Base-by-base conservation (phyloP, 2,113 vertebrate genomes). In the Pteropus alecto region DNA sequence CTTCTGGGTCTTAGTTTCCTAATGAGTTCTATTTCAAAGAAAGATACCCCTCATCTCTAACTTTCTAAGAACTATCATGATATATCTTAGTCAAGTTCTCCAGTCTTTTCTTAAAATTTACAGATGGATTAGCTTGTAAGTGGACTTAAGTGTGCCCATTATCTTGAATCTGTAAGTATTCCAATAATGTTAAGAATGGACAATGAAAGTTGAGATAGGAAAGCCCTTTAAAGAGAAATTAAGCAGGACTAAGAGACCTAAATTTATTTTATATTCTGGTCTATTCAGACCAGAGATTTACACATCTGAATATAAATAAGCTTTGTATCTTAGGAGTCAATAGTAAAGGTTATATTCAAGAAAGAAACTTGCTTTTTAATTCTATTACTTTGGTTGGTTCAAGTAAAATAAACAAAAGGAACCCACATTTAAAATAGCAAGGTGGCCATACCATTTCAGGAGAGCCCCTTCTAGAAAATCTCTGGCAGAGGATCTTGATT, bases 401-500 rank as follows among this genome's bases (percentile, higher is more conserved):
- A 78, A 68, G 6, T 63, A 41, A 87, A 58, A 83, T 61, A 70
- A 61, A 89, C 8, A 71, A 87, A 96, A 65, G 10, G 6, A 63
- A 58, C 5, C 18, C 67, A 77, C 12, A 70, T 5, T 77, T 87
- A 43, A 70, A 73, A 48, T 28, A 54, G 9, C 5, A 89, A 43
- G 48, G 43, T 89, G 33, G 33, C 19, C 87, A 58, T 95, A 99
- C 98, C 98, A 98, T 89, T 85, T 97, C 86, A n/a, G 96, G 95
- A 92, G 96, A 89, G 19, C 22, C 77, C 33, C 12, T 58, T 35
- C 89, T 73, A 30, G 87, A 97, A 95, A 98, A 98, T 46, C 85
- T 88, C 33, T 98, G 95, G 71, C 98, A 98, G 54, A 99, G 97
- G 38, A 97, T 96, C 86, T 97, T 97, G 85, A 98, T 91, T 14